Conservation (phyloP, 2,113 vertebrate species). For the Sinosuthora webbiana region DNA sequence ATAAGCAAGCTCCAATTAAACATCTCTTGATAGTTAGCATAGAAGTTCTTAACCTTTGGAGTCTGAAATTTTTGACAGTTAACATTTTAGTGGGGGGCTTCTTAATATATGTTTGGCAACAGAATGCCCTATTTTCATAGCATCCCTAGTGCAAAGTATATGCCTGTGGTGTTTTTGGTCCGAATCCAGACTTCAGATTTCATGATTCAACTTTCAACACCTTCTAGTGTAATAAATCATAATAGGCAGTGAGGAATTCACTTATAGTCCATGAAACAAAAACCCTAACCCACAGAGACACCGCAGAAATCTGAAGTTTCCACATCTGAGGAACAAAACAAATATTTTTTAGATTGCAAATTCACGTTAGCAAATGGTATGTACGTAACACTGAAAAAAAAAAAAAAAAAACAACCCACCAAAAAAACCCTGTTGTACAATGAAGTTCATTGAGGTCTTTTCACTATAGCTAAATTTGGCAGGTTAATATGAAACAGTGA, state of each 20-base stretch:
- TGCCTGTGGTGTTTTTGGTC: constrained; percentile 48
- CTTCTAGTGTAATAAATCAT: constrained; percentile 56
- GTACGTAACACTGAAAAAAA: not conserved
- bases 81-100: not conserved
- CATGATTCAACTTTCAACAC: constrained; percentile 55
- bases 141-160: constrained; percentile 37
- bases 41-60: constrained; percentile 31
- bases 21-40: not conserved
- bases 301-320: constrained; percentile 23
- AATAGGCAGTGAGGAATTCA: constrained; percentile 34
- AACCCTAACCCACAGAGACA: not conserved
- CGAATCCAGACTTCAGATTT: constrained; percentile 41
- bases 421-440: not conserved
- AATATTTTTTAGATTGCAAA: constrained; percentile 13
- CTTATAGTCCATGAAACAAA: not conserved
- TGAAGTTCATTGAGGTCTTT: not conserved
- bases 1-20: constrained; percentile 14
- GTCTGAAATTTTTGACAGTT: constrained; percentile 50
- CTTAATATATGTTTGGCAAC: constrained; percentile 16
- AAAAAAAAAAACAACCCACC: not conserved
- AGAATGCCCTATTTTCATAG: not conserved
- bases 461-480: not conserved
- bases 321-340: constrained; percentile 17
- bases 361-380: not conserved
- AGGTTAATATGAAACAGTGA: not conserved